Evolutionary conservation across 2,113 vertebrate genomes (phyloP), one percentile per base, ranked within the genome.

Genomic region (Vulpes ferrilata): DNA sequence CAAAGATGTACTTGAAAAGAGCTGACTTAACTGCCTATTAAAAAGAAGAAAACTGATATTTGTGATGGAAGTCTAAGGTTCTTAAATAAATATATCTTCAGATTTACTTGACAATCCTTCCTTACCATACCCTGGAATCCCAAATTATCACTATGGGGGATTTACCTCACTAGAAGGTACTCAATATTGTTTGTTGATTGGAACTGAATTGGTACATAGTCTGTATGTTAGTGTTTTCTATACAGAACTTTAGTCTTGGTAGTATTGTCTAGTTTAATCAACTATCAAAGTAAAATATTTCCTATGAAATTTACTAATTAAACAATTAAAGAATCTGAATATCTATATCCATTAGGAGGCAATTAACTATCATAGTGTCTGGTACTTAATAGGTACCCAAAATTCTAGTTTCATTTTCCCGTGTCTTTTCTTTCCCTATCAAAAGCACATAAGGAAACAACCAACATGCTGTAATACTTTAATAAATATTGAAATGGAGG

Each of bases 291-390:
- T 88, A n/a, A 92, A 83, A 78, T 57, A 2, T 73, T 88, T 90
- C 13, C 23, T 73, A 65, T 92, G 64, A 22, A 38, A 82, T 94
- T 80, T 84, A 23, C 11, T 65, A 92, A 84, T 71, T 88, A 94
- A 91, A 82, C 1, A 48, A 65, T 65, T 82, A 30, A 94, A 94
- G 16, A 48, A 73, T 88, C 22, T 76, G 57, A 76, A 5, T 79
- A 64, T 59, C 25, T 76, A n/a, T 0, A 23, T 80, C 0, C 32
- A 89, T 43, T 71, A 82, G 10, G 13, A 38, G 23, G 55, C 78
- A 78, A 78, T 64, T 67, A 93, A 38, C 7, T 62, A 82, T 19
- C 11, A 81, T 15, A 71, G 5, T 62, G 4, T 13, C 48, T 65
- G 32, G n/a, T 19, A 30, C 2, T 59, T 60, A 88, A 93, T 43